Conservation (phyloP, 2,797 vertebrate genomes). For the Menidia menidia region DNA sequence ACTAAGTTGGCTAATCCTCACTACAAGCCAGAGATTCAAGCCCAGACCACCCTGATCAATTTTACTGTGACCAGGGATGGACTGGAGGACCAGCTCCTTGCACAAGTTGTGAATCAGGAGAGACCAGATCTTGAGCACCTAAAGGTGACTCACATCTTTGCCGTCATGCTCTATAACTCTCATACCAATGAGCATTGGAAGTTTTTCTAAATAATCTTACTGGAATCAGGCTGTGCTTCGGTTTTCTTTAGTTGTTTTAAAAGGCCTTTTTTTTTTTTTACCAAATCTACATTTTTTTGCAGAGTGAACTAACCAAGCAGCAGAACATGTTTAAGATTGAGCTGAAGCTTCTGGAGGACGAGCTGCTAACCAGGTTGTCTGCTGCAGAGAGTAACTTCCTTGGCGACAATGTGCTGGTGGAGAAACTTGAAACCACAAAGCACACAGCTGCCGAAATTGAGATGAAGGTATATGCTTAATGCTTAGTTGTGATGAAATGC, state of each 20-base stretch:
- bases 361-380: slow-evolving; percentile 82
- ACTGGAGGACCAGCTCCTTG: slow-evolving; percentile 84
- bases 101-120: slow-evolving; percentile 83
- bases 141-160: slow-evolving; percentile 65
- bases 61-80: slow-evolving; percentile 79
- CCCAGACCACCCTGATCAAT: slow-evolving; percentile 83
- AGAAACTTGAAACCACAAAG: slow-evolving; percentile 88
- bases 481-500: neutral
- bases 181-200: neutral
- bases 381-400: slow-evolving; percentile 86
- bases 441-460: slow-evolving; percentile 84
- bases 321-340: slow-evolving; percentile 90
- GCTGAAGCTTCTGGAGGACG: slow-evolving; percentile 87
- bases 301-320: slow-evolving; percentile 85
- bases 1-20: slow-evolving; percentile 84
- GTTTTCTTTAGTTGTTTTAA: neutral
- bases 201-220: no score
- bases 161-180: neutral
- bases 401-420: slow-evolving; percentile 80
- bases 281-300: slow-evolving; percentile 14
- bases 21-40: slow-evolving; percentile 84
- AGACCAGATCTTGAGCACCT: slow-evolving; percentile 80
- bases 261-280: neutral
- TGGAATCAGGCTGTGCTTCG: no score
- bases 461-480: slow-evolving; percentile 75